Evolutionary conservation across 2,113 vertebrate species (phyloP).

Genomic region (Crotalus horridus): DNA sequence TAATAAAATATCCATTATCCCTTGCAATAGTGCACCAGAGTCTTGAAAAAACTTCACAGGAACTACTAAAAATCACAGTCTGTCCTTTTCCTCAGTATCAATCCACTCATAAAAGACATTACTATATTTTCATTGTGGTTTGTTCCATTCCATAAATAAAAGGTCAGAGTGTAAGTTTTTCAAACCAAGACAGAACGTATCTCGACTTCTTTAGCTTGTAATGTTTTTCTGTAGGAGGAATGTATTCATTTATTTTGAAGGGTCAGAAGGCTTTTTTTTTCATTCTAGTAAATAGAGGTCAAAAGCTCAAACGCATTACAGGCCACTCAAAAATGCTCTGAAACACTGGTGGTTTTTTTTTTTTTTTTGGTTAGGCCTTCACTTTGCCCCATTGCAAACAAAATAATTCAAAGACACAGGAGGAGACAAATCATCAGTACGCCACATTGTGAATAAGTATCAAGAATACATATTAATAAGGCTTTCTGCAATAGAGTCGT

Average conservation of each 20-base stretch:
- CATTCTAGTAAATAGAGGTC: conserved; percentile 49
- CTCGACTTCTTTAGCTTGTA: conserved; percentile 34
- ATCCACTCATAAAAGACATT: not conserved
- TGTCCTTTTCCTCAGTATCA: not conserved
- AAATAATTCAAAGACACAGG: conserved; percentile 17
- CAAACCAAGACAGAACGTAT: conserved; percentile 14
- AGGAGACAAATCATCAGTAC: conserved; percentile 26
- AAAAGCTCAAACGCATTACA: conserved; percentile 49
- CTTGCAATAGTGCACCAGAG: not conserved
- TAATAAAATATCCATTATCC: not conserved
- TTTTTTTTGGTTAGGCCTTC: not conserved
- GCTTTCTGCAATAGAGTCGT: conserved; percentile 28
- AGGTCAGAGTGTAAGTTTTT: conserved; percentile 32
- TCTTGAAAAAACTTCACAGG: not conserved
- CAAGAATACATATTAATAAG: conserved; percentile 49
- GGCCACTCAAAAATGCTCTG: conserved; percentile 39
- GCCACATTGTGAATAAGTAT: conserved; percentile 15
- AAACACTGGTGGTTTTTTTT: conserved; percentile 24
- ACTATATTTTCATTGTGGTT: not conserved
- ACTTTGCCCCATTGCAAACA: not conserved
- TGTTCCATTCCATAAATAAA: not conserved
- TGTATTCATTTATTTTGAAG: conserved; percentile 28
- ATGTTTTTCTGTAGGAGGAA: conserved; percentile 28
- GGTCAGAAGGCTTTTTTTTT: conserved; percentile 32
- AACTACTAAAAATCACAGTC: not conserved